Conservation (phyloP, 2,888 invertebrate genomes). For the Limenitis camilla region DNA sequence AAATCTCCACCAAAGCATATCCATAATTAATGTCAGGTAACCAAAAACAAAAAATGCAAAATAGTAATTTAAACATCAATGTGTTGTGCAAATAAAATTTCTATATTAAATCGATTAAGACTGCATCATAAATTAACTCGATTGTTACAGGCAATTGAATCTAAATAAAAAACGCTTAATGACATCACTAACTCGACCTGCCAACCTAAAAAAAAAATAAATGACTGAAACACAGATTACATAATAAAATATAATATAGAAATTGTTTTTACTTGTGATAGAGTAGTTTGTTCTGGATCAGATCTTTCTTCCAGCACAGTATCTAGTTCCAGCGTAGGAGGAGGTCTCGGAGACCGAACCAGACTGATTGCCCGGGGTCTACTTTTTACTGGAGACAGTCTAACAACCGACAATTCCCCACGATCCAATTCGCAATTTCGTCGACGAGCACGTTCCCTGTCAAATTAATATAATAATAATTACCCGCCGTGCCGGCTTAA, state of each 20-base stretch:
- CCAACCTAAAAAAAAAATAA: too few species aligned
- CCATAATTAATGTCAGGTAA: too few species aligned
- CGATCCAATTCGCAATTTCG: slow-evolving; percentile 88
- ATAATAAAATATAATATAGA: too few species aligned
- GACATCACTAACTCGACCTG: background rate
- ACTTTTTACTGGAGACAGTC: slow-evolving; percentile 67
- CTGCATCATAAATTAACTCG: too few species aligned
- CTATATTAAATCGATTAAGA: background rate
- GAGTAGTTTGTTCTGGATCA: slow-evolving; percentile 81
- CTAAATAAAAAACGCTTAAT: too few species aligned
- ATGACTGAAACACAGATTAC: too few species aligned
- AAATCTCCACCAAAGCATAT: too few species aligned
- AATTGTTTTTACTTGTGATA: slow-evolving; percentile 42
- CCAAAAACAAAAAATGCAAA: too few species aligned
- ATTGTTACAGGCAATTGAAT: too few species aligned
- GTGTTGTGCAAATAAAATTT: background rate
- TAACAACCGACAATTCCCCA: slow-evolving; percentile 87
- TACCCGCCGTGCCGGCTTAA: too few species aligned
- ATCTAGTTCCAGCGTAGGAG: slow-evolving; percentile 85
- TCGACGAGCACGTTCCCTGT: slow-evolving; percentile 84
- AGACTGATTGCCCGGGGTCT: slow-evolving; percentile 57
- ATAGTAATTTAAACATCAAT: too few species aligned
- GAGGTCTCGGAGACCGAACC: slow-evolving; percentile 79
- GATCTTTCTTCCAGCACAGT: slow-evolving; percentile 89
- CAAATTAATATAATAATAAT: slow-evolving; percentile 1